Percentiles rank a stretch among this genome's conserved stretches.
Evolutionary conservation across 2,888 invertebrate species (phyloP).

Genomic region (Chrysomela aeneicollis): DNA sequence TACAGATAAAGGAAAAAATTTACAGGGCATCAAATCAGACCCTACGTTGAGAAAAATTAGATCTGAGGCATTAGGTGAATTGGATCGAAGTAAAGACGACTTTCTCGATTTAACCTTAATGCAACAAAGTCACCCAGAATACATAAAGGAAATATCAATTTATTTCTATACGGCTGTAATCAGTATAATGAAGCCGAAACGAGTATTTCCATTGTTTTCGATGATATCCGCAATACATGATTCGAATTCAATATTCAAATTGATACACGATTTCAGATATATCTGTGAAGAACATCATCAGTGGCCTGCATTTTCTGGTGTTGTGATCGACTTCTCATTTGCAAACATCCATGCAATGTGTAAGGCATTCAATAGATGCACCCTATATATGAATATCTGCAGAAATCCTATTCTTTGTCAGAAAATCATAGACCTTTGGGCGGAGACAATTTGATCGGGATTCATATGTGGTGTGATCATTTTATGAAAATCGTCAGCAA

Average conservation of each 20-base stretch:
- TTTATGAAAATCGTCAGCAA: conserved; percentile 29
- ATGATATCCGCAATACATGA: conserved; percentile 22
- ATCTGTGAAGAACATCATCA: conserved; percentile 26
- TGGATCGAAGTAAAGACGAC: no score
- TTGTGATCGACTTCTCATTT: conserved; percentile 35
- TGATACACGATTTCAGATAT: conserved; percentile 22
- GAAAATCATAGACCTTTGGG: background rate
- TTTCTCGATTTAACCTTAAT: no score
- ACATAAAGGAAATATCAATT: no score
- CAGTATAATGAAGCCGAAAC: no score
- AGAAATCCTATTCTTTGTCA: background rate
- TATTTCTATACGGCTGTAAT: no score
- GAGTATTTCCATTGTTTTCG: conserved; percentile 26
- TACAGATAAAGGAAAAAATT: no score
- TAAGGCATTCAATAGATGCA: no score
- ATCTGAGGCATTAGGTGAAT: no score
- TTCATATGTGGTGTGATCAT: conserved; percentile 26
- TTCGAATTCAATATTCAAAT: conserved; percentile 29
- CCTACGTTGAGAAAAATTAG: no score
- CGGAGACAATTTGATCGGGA: conserved; percentile 3
- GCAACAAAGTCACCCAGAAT: no score
- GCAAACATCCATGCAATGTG: no score
- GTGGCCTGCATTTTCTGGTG: conserved; percentile 28
- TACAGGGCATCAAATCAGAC: no score
- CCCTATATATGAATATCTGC: conserved; percentile 21